Evolutionary conservation across 1,140 invertebrate genomes (phyloP).

Genomic region (Penaeus indicus): DNA sequence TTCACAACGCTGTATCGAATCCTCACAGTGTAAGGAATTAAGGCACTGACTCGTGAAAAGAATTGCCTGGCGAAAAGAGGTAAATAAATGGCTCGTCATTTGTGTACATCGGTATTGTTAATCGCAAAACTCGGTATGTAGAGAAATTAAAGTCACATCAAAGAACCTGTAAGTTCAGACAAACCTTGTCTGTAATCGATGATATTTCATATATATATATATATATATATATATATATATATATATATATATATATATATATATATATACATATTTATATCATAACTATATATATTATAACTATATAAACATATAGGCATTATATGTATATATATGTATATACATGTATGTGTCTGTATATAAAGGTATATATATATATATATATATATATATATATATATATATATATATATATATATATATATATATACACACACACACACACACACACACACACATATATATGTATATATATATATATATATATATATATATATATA

Average conservation of each 20-base stretch:
- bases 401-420: background rate
- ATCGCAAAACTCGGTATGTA: too few relatives aligned
- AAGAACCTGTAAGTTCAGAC: too few relatives aligned
- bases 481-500: background rate
- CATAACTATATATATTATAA: background rate
- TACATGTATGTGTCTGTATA: background rate
- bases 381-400: background rate
- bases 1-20: too few relatives aligned
- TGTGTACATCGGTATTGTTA: too few relatives aligned
- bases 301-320: background rate
- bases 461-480: background rate
- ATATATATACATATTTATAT: background rate
- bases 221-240: slow-evolving; percentile 14
- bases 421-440: background rate
- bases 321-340: background rate
- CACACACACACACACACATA: background rate
- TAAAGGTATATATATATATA: background rate
- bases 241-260: background rate
- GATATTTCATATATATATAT: background rate
- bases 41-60: too few relatives aligned
- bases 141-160: too few relatives aligned
- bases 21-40: too few relatives aligned
- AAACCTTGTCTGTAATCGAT: too few relatives aligned
- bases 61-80: too few relatives aligned
- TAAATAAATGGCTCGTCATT: too few relatives aligned